These are phyloP conservation scores for Pterocles burchelli DNA, from an alignment of 2,113 vertebrate species.

Conservation along the genomic window DNA sequence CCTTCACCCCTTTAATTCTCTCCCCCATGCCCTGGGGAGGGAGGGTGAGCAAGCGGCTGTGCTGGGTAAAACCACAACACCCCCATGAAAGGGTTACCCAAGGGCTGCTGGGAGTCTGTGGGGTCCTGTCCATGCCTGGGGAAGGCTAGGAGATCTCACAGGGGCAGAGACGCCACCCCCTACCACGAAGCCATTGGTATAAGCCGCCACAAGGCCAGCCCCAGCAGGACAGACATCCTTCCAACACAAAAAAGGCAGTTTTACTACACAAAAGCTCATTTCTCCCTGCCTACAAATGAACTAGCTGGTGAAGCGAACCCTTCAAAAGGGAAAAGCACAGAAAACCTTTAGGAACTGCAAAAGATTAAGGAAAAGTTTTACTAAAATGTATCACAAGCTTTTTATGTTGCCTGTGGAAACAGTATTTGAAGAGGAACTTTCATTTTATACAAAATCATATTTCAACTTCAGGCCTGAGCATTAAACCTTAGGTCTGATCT, in stretches of 20 bases:
- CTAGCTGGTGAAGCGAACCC: neutral
- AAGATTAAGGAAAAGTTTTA: neutral
- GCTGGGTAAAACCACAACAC: no score
- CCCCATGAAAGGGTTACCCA: neutral
- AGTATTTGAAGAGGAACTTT: neutral
- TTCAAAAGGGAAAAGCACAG: neutral
- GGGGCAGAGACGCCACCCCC: neutral
- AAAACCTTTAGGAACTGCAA: neutral
- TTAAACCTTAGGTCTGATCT: neutral
- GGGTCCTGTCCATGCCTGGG: neutral
- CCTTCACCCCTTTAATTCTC: no score
- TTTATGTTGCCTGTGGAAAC: rapidly evolving
- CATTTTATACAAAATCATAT: neutral
- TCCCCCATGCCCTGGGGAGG: no score
- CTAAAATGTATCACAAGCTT: neutral
- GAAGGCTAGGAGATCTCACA: neutral
- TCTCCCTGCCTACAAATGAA: neutral
- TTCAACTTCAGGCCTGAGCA: neutral
- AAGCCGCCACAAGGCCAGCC: neutral
- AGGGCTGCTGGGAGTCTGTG: neutral
- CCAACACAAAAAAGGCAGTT: neutral
- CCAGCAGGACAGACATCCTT: neutral
- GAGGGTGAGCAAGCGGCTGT: no score
- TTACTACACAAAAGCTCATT: neutral
- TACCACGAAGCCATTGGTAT: neutral